These are phyloP conservation scores for Dioctria linearis DNA, from an alignment of 2,888 invertebrate species.

Conservation along the genomic window DNA sequence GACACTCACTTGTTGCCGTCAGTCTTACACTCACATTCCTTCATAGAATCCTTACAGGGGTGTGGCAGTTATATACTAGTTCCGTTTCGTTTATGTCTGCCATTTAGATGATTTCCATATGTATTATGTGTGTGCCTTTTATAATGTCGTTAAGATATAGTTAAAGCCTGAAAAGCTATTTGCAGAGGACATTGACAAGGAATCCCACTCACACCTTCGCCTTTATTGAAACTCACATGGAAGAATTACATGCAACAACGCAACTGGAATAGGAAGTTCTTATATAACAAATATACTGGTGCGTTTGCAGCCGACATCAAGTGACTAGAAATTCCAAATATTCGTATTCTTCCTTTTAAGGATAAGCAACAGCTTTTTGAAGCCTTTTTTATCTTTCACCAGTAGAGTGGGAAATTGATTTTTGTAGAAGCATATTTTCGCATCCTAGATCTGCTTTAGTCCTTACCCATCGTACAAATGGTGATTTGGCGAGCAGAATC, in stretches of 20 bases:
- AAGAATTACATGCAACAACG: background rate
- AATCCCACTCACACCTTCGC: background rate
- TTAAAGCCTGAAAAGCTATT: constrained; percentile 22
- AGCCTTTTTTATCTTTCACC: background rate
- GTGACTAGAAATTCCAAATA: background rate
- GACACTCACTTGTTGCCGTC: constrained; percentile 9
- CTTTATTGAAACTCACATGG: background rate
- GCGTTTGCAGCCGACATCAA: constrained; percentile 9
- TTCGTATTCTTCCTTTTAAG: background rate
- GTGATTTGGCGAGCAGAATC: constrained; percentile 13
- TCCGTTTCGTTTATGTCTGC: too few relatives aligned
- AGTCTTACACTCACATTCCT: background rate
- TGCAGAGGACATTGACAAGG: constrained; percentile 3
- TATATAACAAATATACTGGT: too few relatives aligned
- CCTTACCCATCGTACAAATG: background rate
- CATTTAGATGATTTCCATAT: background rate
- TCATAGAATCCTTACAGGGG: background rate
- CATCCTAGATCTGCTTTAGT: constrained; percentile 3
- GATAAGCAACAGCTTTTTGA: constrained; percentile 27
- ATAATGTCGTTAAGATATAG: constrained; percentile 12
- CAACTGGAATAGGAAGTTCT: background rate
- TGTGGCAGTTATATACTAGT: too few relatives aligned
- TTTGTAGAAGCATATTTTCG: constrained; percentile 36
- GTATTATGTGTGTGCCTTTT: constrained; percentile 17
- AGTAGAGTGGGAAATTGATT: constrained; percentile 27